Evolutionary conservation across 2,888 invertebrate species (phyloP).

Genomic region (Patella pellucida): DNA sequence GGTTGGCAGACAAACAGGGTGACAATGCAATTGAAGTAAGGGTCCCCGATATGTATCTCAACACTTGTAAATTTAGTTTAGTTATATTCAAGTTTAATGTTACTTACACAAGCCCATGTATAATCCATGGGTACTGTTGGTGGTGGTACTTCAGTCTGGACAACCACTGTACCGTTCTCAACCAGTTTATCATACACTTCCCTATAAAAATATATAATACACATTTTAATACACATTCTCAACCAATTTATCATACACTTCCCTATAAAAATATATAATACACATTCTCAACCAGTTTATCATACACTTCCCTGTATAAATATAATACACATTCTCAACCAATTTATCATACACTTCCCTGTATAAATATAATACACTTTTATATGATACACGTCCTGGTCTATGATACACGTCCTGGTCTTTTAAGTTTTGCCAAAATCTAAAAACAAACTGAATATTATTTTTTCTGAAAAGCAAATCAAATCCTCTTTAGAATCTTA

Average conservation of each 20-base stretch:
- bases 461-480: too few relatives aligned
- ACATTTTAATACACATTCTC: constrained; percentile 70
- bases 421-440: too few relatives aligned
- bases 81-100: too few relatives aligned
- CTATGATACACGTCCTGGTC: too few relatives aligned
- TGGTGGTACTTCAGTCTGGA: constrained; percentile 92
- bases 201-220: constrained; percentile 44
- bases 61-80: too few relatives aligned
- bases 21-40: too few relatives aligned
- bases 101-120: constrained; percentile 88
- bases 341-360: constrained; percentile 76
- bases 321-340: constrained; percentile 75
- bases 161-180: constrained; percentile 83
- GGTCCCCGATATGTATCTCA: too few relatives aligned
- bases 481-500: too few relatives aligned
- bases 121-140: constrained; percentile 99
- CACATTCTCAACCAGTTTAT: constrained; percentile 80
- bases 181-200: constrained; percentile 79
- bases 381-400: too few relatives aligned
- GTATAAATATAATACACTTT: constrained; percentile 21
- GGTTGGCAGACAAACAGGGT: too few relatives aligned
- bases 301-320: constrained; percentile 71
- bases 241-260: constrained; percentile 79
- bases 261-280: constrained; percentile 45
- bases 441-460: too few relatives aligned